These are phyloP conservation scores for Pemphredon lugubris DNA, from an alignment of 2,888 invertebrate genomes.

Conservation along the genomic window DNA sequence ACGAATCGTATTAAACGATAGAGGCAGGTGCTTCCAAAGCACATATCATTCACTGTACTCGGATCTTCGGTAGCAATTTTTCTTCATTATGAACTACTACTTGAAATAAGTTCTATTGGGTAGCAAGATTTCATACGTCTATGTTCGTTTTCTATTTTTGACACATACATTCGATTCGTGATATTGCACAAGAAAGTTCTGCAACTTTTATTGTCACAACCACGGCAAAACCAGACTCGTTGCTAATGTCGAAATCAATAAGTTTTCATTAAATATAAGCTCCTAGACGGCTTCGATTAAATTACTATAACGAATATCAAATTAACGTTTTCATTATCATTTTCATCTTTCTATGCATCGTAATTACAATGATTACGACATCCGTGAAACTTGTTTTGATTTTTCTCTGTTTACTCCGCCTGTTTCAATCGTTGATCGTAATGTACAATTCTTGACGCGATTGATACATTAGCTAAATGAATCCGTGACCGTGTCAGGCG, in stretches of 20 bases:
- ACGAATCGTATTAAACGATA: slow-evolving; percentile 50
- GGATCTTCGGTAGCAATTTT: too few species aligned
- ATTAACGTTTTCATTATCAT: slow-evolving; percentile 17
- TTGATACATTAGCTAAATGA: too few species aligned
- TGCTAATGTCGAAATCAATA: slow-evolving; percentile 41
- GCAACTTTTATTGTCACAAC: slow-evolving; percentile 77
- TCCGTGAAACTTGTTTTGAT: neutral
- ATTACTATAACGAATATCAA: slow-evolving; percentile 40
- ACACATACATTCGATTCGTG: slow-evolving; percentile 32
- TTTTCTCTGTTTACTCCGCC: too few species aligned
- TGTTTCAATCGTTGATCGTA: too few species aligned
- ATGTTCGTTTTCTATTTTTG: too few species aligned
- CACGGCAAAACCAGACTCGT: slow-evolving; percentile 59
- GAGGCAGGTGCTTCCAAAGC: neutral
- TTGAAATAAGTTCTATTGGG: too few species aligned
- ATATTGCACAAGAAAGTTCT: slow-evolving; percentile 67
- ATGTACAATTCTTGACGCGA: too few species aligned
- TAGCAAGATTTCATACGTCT: too few species aligned
- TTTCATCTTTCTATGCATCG: too few species aligned
- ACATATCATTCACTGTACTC: slow-evolving; percentile 12
- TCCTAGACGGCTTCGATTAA: slow-evolving; percentile 39
- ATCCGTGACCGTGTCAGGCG: too few species aligned
- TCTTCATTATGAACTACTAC: too few species aligned
- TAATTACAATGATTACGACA: neutral
- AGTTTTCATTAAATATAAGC: slow-evolving; percentile 25